Base-by-base conservation (phyloP, 2,797 vertebrate species). In the Myripristis murdjan region DNA sequence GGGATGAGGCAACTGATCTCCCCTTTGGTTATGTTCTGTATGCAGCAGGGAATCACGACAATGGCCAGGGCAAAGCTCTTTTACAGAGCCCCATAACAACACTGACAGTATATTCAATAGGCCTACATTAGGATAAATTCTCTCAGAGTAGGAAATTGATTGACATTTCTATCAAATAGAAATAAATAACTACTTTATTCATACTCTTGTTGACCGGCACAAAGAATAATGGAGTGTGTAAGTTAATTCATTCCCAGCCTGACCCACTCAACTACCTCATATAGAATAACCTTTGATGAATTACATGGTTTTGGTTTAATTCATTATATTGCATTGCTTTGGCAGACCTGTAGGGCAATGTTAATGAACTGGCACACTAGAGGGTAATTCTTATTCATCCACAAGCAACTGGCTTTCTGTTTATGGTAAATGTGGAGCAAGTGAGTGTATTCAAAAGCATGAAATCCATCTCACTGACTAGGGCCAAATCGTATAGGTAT, bases 401-500 rank as follows among this genome's bases (percentile, higher is more conserved):
- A 63, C 68, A 64, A 73, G 63, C 24, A 3, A n/a, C 58, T 61
- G 52, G 18, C 41, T 67, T 57, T 82, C 51, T 54, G 23, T 51
- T 58, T 7, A 35, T 16, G 52, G 55, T 0, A 28, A 73, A 65
- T 55, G 56, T 84, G 69, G 60, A 78, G 53, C 49, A 44, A 73
- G 26, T 65, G 47, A 69, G 64, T 44, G 48, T 46, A 5, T 48
- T 37, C 53, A 47, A 23, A 23, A 24, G 48, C 49, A 39, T 71
- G 54, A 46, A 73, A 47, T 80, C 63, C 63, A 52, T 79, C 72
- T 55, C 9, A 1, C 55, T 72, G 47, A 74, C 3, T 7, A 61
- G 44, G 28, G n/a, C 33, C 55, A 79, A 48, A 84, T 86, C 75
- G 68, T 35, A 77, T 87, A 83, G 86, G 56, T 49, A 80, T 69